Base-by-base conservation (phyloP, 1,140 invertebrate species). In the Homalodisca vitripennis region DNA sequence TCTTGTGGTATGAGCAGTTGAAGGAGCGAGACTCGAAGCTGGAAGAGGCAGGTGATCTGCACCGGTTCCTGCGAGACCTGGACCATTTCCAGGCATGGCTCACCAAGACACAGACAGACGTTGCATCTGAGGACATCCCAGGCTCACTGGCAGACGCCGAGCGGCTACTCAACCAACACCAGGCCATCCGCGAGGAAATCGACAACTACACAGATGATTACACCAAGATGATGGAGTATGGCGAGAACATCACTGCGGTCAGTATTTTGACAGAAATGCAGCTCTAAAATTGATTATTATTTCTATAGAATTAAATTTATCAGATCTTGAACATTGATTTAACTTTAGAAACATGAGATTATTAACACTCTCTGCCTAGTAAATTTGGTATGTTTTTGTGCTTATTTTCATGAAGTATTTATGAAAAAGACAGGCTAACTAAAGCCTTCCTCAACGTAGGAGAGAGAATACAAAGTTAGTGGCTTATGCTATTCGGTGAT, bases 61-160 rank as follows among this genome's bases (percentile, higher is more conserved):
- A 99, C 78, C 88, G 97, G 64, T 99, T 99, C 91, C 84, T 99
- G 71, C 91, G 97, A 48, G 98, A 99, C 80, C 86, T 99, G 72
- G 98, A 99, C 82, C 98, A 99, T 83, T 99, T 99, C 95, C 97
- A 98, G 69, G 87, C 94, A 0, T 99, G 98, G 98, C 84, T 99
- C 68, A 97, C 96, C 53, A 97, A 97, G 79, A 99, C 97, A 0
- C 97, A 99, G 81, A 96, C 92, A 1, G 94, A 98, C 79, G 92
- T 99, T 30, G 98, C 98, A 17, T 98, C 95, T 12, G 97, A 99
- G 83, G 98, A 99, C 78, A 96, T 93, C 69, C 98, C 98, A 24
- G 91, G 91, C n/a, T 97, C 92, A 71, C 82, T 99, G 72, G 89
- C 96, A 3, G 97, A 99, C 78, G 97, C 98, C 22, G 98, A 99